These are phyloP conservation scores for Charadrius vociferus DNA, from an alignment of 2,113 vertebrate genomes.

Conservation along the genomic window DNA sequence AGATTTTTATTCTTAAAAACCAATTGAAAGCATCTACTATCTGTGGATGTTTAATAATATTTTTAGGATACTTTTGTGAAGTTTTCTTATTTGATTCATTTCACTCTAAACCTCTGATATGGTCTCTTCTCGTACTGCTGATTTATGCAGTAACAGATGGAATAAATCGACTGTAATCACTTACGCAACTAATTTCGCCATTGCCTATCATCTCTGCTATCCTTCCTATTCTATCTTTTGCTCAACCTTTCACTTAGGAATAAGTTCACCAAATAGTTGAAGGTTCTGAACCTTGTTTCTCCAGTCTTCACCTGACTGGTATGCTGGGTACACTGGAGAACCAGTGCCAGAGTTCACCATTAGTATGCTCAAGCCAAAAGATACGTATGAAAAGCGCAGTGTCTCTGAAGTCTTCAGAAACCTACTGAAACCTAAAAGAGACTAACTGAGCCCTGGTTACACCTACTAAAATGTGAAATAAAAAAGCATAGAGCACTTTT, in stretches of 20 bases:
- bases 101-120: background rate
- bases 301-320: background rate
- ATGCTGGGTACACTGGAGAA: background rate
- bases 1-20: background rate
- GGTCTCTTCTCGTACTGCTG: background rate
- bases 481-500: background rate
- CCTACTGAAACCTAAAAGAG: background rate
- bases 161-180: background rate
- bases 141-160: background rate
- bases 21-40: background rate
- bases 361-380: background rate
- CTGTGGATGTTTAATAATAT: background rate
- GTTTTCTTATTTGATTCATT: background rate
- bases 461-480: background rate
- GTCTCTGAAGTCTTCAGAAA: background rate
- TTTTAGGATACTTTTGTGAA: background rate
- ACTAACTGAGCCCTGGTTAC: background rate
- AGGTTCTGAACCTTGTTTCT: background rate
- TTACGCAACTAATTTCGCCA: background rate
- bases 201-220: background rate
- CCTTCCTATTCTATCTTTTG: background rate
- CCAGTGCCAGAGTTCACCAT: background rate
- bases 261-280: background rate
- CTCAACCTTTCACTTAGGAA: background rate
- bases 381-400: background rate